Evolutionary conservation across 2,888 invertebrate species (phyloP).

Genomic region (Emmelina monodactyla): DNA sequence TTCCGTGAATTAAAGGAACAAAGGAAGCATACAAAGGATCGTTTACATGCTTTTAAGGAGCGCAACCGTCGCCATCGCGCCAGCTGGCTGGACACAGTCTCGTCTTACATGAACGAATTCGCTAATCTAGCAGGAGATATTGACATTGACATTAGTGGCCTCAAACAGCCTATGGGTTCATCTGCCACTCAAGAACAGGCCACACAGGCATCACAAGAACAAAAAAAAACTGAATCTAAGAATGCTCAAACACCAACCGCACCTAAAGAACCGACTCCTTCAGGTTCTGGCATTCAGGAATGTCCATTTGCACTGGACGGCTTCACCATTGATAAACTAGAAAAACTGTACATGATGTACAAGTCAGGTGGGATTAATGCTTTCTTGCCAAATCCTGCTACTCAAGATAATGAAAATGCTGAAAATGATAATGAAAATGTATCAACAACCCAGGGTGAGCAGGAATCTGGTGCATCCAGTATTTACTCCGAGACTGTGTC

Average conservation of each 20-base stretch:
- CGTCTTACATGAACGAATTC: constrained; percentile 61
- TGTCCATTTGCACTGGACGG: not conserved
- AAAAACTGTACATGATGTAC: not conserved
- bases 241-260: not conserved
- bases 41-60: constrained; percentile 17
- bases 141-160: constrained; percentile 18
- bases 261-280: constrained; percentile 7
- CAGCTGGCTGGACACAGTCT: constrained; percentile 57
- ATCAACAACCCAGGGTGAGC: constrained; percentile 26
- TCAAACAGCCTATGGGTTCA: constrained; percentile 2
- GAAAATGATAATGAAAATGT: constrained; percentile 16
- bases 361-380: constrained; percentile 3
- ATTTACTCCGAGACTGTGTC: constrained; percentile 15
- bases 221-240: not conserved
- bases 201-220: not conserved
- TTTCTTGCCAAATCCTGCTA: constrained; percentile 6
- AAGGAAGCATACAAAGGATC: constrained; percentile 17
- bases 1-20: constrained; percentile 29
- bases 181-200: constrained; percentile 12
- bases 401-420: constrained; percentile 4
- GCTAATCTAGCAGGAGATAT: constrained; percentile 55
- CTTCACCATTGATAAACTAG: no score
- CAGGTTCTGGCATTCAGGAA: constrained; percentile 19
- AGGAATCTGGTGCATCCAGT: constrained; percentile 13
- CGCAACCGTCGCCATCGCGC: constrained; percentile 23